Evolutionary conservation across 2,797 vertebrate species (phyloP).

Genomic region (Choloepus didactylus): DNA sequence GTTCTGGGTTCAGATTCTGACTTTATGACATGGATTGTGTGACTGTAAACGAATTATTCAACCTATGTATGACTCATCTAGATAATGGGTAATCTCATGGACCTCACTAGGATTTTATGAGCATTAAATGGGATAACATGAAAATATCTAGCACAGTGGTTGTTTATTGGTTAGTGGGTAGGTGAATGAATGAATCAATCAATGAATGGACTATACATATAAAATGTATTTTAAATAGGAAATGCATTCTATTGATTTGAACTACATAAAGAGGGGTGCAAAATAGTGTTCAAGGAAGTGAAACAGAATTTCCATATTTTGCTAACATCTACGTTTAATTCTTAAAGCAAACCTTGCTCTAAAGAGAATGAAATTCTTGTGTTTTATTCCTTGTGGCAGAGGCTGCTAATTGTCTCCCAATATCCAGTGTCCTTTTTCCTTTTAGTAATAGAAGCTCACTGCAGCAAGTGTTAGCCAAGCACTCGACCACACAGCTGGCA

Average conservation of each 20-base stretch:
- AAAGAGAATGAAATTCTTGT: fast-evolving
- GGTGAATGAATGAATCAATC: fast-evolving
- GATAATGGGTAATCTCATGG: not conserved
- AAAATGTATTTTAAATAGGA: fast-evolving
- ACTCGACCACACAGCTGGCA: not conserved
- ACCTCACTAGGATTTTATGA: not conserved
- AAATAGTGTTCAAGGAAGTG: not conserved
- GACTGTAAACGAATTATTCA: too few species aligned
- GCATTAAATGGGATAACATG: too few species aligned
- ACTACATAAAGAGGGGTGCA: not conserved
- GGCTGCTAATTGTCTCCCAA: not conserved
- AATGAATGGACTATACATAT: fast-evolving
- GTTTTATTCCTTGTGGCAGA: too few species aligned
- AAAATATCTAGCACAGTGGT: not conserved
- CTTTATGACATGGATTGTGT: not conserved
- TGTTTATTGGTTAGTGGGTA: not conserved
- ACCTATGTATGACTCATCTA: fast-evolving
- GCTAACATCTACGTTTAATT: not conserved
- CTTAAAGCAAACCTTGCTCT: too few species aligned
- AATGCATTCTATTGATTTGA: fast-evolving
- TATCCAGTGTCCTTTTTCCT: not conserved
- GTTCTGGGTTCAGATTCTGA: too few species aligned
- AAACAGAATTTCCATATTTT: not conserved
- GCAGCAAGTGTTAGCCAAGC: not conserved
- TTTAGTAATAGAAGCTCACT: not conserved